Evolutionary conservation across 2,888 invertebrate genomes (phyloP), one percentile per base, ranked within the genome.

Genomic region (Lacanobia wlatinum): DNA sequence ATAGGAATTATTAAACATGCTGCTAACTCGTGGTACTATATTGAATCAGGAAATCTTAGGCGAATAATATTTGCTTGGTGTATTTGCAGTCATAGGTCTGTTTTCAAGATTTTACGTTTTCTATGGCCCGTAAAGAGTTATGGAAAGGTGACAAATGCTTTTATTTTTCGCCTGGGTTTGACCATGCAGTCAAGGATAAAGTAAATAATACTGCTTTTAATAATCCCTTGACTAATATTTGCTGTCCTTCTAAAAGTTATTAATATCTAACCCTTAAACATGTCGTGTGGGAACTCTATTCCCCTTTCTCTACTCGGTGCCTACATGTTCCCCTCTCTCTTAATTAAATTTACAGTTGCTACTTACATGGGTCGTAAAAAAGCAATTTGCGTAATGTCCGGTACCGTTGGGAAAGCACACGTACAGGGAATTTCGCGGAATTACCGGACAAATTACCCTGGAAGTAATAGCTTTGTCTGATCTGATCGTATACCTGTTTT

Each of bases 371-470:
- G 58, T 59, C 69, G 53, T 73, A 78, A 76, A 75, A 80, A 75
- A 70, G 58, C 70, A 83, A 82, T 82, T 80, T 80, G 64, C 61
- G 64, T 79, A 75, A 80, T 80, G 55, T 46, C 14, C 18, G 21
- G 67, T 83, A 72, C 84, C 80, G 81, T 80, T 80, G 80, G 80
- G 80, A 73, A 70, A 67, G 66, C 53, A 61, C 73, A 70, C 60
- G 74, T 70, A 68, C 46, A 34, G 68, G 71, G 52, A 34, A 56
- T 66, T 78, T 67, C 63, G 83, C 59, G 4, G 59, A 70, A 83
- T 70, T 59, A 10, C 43, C 10, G 62, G 59, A 56, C 66, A 83
- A 80, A 80, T 80, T 83, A 58, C 70, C 66, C 56, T 73, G 60
- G 68, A 59, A 69, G 61, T 77, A 69, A 65, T 59, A 71, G 64